phyloP scores from a whole-genome alignment of 1,140 invertebrate species.

The Phthorimaea operculella region DNA sequence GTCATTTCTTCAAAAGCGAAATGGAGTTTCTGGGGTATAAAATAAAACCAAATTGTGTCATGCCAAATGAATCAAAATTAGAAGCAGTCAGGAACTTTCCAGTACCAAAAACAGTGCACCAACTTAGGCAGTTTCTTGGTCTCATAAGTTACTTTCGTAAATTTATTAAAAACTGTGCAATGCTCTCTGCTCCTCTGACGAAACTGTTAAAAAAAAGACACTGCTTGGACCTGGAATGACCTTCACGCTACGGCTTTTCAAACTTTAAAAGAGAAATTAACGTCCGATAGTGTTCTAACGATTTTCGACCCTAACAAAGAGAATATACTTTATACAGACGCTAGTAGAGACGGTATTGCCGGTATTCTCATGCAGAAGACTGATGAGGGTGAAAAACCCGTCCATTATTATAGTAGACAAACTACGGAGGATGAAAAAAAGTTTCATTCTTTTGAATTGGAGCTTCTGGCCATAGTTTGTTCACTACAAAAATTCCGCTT shows the following conservation, averaged over 20 bases:
- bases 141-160: constrained; percentile 3
- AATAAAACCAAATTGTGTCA: not conserved
- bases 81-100: not conserved
- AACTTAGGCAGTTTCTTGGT: not conserved
- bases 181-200: not conserved
- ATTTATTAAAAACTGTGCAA: not conserved
- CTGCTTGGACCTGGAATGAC: not conserved
- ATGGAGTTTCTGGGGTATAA: constrained; percentile 14
- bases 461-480: not conserved
- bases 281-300: not conserved
- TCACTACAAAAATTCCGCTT: not conserved
- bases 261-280: not conserved
- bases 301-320: too few species aligned
- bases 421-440: not conserved
- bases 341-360: not conserved
- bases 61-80: not conserved
- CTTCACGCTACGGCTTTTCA: not conserved
- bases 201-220: not conserved
- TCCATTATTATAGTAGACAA: constrained; percentile 3
- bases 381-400: not conserved
- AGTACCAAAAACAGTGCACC: not conserved
- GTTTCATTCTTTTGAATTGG: constrained; percentile 3
- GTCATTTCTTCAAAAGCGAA: constrained; percentile 10
- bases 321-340: too few species aligned
- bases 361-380: constrained; percentile 1